phyloP scores from a whole-genome alignment of 2,113 vertebrate genomes.

The Zeus faber region DNA sequence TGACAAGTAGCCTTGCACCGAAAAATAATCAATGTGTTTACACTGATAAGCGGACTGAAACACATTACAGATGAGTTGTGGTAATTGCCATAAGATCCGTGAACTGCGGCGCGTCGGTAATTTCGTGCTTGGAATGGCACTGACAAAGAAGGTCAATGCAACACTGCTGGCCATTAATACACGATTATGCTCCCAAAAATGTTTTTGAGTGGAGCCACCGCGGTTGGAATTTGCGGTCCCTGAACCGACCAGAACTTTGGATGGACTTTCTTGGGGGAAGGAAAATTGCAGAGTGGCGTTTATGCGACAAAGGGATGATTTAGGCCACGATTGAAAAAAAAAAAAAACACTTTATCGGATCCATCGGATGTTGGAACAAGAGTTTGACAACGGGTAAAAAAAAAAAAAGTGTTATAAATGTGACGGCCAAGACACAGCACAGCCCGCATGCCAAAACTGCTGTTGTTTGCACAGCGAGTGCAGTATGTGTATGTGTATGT shows the following conservation, averaged over 20 bases:
- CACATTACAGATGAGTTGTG: constrained; percentile 16
- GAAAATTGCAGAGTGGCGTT: constrained; percentile 15
- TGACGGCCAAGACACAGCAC: constrained; percentile 18
- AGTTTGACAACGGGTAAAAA: neutral
- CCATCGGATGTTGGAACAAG: neutral
- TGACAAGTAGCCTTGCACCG: constrained; percentile 16
- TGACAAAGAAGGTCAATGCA: constrained; percentile 10
- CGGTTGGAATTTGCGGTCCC: constrained; percentile 6
- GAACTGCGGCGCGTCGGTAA: constrained; percentile 21
- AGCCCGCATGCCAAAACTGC: too few species aligned
- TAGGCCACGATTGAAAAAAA: neutral
- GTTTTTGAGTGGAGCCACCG: constrained; percentile 16
- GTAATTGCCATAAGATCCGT: constrained; percentile 24
- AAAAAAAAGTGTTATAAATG: constrained; percentile 16
- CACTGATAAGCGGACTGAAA: constrained; percentile 35
- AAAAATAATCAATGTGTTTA: constrained; percentile 37
- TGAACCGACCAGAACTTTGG: constrained; percentile 10
- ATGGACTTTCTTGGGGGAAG: neutral
- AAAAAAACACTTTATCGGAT: neutral
- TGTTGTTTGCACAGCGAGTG: too few species aligned
- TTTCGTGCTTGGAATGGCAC: constrained; percentile 14
- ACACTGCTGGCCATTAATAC: constrained; percentile 11
- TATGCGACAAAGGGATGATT: constrained; percentile 21
- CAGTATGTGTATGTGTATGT: too few species aligned
- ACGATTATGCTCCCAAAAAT: constrained; percentile 13